These are phyloP conservation scores for Aleiodes alternator DNA, from an alignment of 2,888 invertebrate genomes.

Conservation along the genomic window DNA sequence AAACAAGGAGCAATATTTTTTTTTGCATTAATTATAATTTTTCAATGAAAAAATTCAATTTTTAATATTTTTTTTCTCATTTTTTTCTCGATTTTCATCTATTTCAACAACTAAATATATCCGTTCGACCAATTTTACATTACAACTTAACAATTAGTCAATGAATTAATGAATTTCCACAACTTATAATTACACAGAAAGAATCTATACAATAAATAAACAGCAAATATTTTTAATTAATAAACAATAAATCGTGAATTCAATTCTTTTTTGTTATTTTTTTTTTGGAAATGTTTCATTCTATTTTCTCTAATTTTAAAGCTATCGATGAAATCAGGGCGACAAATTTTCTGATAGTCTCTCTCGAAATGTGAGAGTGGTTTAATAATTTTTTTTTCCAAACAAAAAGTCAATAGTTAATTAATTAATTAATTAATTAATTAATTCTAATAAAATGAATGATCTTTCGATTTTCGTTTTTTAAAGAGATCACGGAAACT, in stretches of 20 bases:
- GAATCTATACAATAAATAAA: constrained; percentile 34
- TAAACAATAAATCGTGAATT: background rate
- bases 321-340: too few species aligned
- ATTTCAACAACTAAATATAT: too few species aligned
- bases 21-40: background rate
- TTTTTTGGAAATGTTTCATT: constrained; percentile 6
- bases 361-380: too few species aligned
- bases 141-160: background rate
- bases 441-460: too few species aligned
- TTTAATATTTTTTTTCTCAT: too few species aligned
- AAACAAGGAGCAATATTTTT: background rate
- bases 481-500: too few species aligned
- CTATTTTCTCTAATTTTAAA: background rate
- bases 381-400: background rate
- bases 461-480: too few species aligned
- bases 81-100: too few species aligned
- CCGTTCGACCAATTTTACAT: background rate
- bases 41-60: too few species aligned
- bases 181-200: constrained; percentile 33
- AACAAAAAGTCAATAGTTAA: background rate
- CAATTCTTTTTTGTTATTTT: background rate
- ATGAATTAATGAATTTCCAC: constrained; percentile 25
- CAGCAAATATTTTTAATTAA: constrained; percentile 14
- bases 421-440: too few species aligned
- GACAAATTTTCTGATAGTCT: too few species aligned